These are phyloP conservation scores for Choristoneura rosaceana DNA, from an alignment of 2,888 invertebrate genomes.

Conservation along the genomic window DNA sequence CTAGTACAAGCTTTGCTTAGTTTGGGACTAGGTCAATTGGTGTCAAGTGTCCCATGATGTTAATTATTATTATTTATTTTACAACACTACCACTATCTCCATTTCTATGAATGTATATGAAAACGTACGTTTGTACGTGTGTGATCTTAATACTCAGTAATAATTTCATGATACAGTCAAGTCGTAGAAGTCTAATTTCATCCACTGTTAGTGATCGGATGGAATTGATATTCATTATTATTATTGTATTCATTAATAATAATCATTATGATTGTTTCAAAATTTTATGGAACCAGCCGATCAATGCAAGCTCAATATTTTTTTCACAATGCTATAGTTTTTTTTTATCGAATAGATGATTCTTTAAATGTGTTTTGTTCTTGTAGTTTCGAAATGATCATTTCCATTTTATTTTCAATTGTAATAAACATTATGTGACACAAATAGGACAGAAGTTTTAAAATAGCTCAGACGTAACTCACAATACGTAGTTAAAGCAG, in stretches of 20 bases:
- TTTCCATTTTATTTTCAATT: neutral
- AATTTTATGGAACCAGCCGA: too few relatives aligned
- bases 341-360: neutral
- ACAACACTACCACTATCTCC: too few relatives aligned
- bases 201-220: neutral
- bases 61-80: too few relatives aligned
- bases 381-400: neutral
- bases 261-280: too few relatives aligned
- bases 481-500: neutral
- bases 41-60: too few relatives aligned
- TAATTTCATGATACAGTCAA: neutral
- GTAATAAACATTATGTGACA: neutral
- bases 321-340: too few relatives aligned
- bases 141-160: neutral
- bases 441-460: constrained; percentile 13
- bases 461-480: constrained; percentile 26
- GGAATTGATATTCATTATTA: neutral
- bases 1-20: too few relatives aligned
- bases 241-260: too few relatives aligned
- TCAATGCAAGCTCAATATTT: too few relatives aligned
- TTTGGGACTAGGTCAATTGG: too few relatives aligned
- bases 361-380: neutral
- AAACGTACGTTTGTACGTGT: too few relatives aligned
- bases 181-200: neutral
- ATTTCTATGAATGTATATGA: too few relatives aligned